Conservation (phyloP, 2,797 vertebrate species). For the Okamejei kenojei region DNA sequence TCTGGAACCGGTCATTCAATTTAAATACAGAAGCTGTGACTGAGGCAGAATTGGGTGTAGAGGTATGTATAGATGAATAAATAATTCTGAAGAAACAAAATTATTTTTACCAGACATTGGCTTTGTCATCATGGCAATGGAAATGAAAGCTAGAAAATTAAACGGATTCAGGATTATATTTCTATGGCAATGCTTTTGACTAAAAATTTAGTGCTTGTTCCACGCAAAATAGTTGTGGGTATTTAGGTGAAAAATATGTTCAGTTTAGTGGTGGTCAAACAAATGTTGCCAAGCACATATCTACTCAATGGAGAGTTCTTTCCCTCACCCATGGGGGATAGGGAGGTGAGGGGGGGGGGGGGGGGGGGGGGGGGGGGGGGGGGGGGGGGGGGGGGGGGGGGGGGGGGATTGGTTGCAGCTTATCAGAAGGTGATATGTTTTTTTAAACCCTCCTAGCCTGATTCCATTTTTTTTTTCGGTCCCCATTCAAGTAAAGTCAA, state of each 20-base stretch:
- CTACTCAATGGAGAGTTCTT: neutral
- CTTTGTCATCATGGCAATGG: neutral
- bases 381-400: too few species aligned
- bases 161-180: neutral
- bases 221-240: neutral
- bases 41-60: conserved; percentile 16
- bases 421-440: neutral
- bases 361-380: too few species aligned
- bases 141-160: neutral
- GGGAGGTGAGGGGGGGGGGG: too few species aligned
- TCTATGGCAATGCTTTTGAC: neutral
- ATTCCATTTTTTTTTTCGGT: neutral
- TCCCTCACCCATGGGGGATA: neutral
- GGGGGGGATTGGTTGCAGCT: neutral
- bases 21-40: conserved; percentile 25
- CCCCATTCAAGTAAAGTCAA: too few species aligned
- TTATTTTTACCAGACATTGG: neutral
- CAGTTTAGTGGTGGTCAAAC: neutral
- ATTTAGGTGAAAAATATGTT: neutral
- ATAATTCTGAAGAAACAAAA: neutral
- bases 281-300: neutral
- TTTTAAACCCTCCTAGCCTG: neutral
- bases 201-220: neutral
- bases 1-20: conserved; percentile 22
- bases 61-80: neutral